Evolutionary conservation across 1,140 invertebrate genomes (phyloP).

Genomic region (Drosophila cardini): DNA sequence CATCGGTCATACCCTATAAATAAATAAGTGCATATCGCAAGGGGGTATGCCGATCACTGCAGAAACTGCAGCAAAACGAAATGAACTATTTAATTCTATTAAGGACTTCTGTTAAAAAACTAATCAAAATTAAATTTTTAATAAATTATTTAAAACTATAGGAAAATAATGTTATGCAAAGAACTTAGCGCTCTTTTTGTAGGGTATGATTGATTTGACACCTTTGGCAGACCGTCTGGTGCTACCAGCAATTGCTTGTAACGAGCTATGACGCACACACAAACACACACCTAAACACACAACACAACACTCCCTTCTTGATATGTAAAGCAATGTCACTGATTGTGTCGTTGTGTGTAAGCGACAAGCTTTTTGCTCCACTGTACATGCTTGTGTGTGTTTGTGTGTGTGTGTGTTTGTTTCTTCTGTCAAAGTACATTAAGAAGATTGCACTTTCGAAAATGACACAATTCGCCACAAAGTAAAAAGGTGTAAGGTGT

Average conservation of each 20-base stretch:
- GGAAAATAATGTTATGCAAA: too few relatives aligned
- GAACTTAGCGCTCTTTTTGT: background rate
- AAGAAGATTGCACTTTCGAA: conserved; percentile 78
- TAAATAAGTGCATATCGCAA: background rate
- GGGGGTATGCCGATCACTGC: background rate
- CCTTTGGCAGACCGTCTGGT: conserved; percentile 11
- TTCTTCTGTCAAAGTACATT: conserved; percentile 67
- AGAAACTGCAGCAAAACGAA: background rate
- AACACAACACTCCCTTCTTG: conserved; percentile 16
- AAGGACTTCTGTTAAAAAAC: too few relatives aligned
- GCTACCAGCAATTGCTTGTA: conserved; percentile 58
- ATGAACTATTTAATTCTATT: too few relatives aligned
- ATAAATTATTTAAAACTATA: too few relatives aligned
- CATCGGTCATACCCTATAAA: conserved; percentile 12
- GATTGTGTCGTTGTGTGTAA: conserved; percentile 13
- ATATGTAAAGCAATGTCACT: conserved; percentile 45
- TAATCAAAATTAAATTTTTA: too few relatives aligned
- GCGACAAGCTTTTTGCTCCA: conserved; percentile 36
- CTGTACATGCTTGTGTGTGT: conserved; percentile 14
- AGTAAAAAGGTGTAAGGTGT: conserved; percentile 37
- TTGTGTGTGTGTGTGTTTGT: conserved; percentile 30
- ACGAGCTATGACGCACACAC: conserved; percentile 41
- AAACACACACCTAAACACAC: conserved; percentile 10
- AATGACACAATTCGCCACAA: conserved; percentile 69
- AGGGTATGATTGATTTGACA: conserved; percentile 3